Evolutionary conservation across 92 coral and sea anemone species (phyloP).

Genomic region (Muricea muricata): DNA sequence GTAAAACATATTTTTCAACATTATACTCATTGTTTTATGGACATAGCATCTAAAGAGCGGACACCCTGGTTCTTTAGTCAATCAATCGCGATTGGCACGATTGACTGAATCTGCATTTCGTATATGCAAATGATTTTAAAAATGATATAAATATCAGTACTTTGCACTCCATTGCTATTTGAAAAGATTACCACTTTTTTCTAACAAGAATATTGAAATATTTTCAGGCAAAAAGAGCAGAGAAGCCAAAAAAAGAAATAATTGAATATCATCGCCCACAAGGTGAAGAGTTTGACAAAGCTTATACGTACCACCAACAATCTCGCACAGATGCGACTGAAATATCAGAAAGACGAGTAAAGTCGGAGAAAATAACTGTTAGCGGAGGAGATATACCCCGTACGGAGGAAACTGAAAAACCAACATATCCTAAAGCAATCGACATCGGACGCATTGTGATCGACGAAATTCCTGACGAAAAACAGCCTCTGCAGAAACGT

Average conservation of each 20-base stretch:
- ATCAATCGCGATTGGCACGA: too few species aligned
- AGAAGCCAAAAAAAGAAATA: not conserved
- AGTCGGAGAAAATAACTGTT: conserved; percentile 27
- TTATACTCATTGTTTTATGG: too few species aligned
- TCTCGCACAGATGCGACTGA: conserved; percentile 16
- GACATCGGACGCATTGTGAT: conserved; percentile 36
- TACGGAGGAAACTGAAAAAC: not conserved
- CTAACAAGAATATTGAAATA: too few species aligned
- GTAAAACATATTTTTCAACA: too few species aligned
- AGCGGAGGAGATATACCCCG: conserved; percentile 9
- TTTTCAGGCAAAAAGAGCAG: not conserved
- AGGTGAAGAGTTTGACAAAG: conserved; percentile 10
- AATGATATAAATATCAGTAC: too few species aligned
- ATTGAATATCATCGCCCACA: not conserved
- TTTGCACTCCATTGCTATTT: too few species aligned
- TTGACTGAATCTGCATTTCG: too few species aligned
- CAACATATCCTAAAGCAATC: conserved; percentile 1
- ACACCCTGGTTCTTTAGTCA: too few species aligned
- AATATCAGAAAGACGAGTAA: not conserved
- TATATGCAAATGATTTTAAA: too few species aligned
- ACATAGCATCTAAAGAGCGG: too few species aligned
- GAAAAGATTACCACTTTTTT: too few species aligned
- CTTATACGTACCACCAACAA: not conserved
- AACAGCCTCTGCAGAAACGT: not conserved
- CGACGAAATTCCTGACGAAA: conserved; percentile 25